Evolutionary conservation across 2,113 vertebrate species (phyloP).

Genomic region (Podiceps cristatus): DNA sequence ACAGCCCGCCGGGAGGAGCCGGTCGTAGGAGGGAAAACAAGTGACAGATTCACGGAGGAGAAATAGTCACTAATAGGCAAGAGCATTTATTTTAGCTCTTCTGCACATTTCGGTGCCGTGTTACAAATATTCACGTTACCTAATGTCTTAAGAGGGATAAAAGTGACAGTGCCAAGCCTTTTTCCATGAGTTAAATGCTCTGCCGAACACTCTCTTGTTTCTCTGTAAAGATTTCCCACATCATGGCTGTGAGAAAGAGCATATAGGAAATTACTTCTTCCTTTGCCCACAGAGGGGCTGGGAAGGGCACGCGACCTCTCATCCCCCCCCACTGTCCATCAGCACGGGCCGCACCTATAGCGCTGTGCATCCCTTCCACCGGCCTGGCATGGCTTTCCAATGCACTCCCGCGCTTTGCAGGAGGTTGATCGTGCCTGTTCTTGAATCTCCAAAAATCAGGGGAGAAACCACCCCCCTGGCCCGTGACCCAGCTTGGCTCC

Average conservation of each 20-base stretch:
- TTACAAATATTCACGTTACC: background rate
- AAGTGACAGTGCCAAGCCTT: background rate
- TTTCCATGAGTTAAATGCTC: background rate
- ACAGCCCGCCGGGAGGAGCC: too few relatives aligned
- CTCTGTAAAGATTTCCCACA: background rate
- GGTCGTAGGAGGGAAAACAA: too few relatives aligned
- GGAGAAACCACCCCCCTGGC: background rate
- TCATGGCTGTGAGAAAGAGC: background rate
- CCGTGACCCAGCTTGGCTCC: accelerated
- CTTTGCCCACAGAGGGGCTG: background rate
- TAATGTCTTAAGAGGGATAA: background rate
- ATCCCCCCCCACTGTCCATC: too few relatives aligned
- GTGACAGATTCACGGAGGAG: too few relatives aligned
- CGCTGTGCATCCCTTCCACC: too few relatives aligned
- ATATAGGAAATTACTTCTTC: background rate
- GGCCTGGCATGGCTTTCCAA: background rate
- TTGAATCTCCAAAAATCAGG: background rate
- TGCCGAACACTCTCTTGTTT: background rate
- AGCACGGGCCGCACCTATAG: too few relatives aligned
- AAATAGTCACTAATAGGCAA: too few relatives aligned
- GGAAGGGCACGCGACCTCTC: background rate
- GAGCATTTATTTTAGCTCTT: background rate
- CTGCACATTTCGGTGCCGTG: background rate
- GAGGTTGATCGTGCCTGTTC: background rate
- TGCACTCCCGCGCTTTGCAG: accelerated